phyloP scores from a whole-genome alignment of 2,113 vertebrate genomes.

The Dicerorhinus sumatrensis region DNA sequence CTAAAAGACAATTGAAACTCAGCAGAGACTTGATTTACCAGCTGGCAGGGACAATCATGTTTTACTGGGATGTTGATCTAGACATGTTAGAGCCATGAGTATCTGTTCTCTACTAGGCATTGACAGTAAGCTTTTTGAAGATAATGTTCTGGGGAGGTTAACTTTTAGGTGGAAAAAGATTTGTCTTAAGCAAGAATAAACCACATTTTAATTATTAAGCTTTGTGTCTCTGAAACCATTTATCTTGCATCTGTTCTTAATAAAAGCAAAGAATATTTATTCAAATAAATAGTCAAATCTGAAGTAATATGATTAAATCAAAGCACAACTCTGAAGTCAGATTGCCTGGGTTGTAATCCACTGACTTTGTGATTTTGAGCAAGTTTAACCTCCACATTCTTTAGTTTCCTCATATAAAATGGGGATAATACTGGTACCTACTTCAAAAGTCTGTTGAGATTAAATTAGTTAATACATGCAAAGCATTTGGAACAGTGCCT shows the following conservation, averaged over 20 bases:
- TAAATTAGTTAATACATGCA: neutral
- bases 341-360: neutral
- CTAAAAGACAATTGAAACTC: neutral
- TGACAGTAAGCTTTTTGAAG: neutral
- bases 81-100: neutral
- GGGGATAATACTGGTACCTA: neutral
- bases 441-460: neutral
- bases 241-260: neutral
- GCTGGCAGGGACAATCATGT: neutral
- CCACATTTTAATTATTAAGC: neutral
- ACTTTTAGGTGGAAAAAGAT: neutral
- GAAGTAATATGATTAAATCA: slow-evolving; percentile 14
- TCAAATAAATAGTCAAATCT: neutral
- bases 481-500: neutral
- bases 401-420: neutral
- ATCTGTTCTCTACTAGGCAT: neutral
- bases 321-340: neutral
- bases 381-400: neutral
- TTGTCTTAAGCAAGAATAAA: neutral
- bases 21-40: neutral
- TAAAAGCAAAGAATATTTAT: neutral
- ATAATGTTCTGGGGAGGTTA: neutral
- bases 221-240: neutral
- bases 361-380: neutral
- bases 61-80: neutral